Conservation (phyloP, 2,113 vertebrate species). For the Eurystomus gularis region DNA sequence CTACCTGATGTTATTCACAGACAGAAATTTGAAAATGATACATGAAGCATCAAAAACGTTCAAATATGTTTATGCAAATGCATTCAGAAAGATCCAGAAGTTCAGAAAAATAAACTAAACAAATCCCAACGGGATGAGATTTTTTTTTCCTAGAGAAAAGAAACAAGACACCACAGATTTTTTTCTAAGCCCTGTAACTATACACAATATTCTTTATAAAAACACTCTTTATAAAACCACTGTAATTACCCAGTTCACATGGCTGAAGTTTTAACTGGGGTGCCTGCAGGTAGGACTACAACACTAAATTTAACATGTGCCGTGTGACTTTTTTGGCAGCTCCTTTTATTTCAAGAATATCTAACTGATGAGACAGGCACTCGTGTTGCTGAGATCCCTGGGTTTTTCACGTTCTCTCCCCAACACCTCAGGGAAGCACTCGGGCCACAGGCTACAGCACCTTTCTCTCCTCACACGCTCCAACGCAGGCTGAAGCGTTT, state of each 20-base stretch:
- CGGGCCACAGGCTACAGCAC: accelerated
- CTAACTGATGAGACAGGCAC: neutral
- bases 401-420: neutral
- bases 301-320: neutral
- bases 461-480: neutral
- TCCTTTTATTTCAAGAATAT: neutral
- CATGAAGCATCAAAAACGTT: neutral
- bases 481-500: neutral
- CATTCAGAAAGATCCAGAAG: slow-evolving; percentile 43
- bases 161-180: slow-evolving; percentile 33
- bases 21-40: neutral
- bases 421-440: neutral
- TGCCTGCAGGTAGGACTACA: neutral
- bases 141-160: slow-evolving; percentile 13
- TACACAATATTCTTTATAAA: slow-evolving; percentile 26
- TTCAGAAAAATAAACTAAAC: slow-evolving; percentile 47
- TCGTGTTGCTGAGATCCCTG: neutral
- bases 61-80: slow-evolving; percentile 6
- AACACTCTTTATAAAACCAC: neutral
- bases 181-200: slow-evolving; percentile 35
- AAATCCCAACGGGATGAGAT: slow-evolving; percentile 6
- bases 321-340: accelerated
- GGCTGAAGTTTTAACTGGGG: neutral
- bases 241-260: slow-evolving; percentile 13
- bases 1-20: neutral